Conservation (phyloP, 2,797 vertebrate species). For the Adrianichthys oophorus region DNA sequence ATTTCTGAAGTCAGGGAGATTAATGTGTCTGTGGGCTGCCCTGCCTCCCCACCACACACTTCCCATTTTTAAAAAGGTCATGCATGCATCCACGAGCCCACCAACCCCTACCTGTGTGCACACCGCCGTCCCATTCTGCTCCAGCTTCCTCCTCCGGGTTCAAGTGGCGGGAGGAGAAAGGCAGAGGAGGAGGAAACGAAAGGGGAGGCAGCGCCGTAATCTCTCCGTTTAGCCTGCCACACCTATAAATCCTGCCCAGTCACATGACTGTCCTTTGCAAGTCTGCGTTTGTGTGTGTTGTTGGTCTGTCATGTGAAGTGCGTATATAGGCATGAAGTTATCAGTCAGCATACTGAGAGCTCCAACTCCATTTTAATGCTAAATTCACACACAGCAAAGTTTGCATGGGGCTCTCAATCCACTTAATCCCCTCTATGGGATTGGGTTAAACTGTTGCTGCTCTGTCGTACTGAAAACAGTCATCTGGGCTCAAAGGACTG, state of each 20-base stretch:
- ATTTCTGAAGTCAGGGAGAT: slow-evolving; percentile 52
- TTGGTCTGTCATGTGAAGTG: slow-evolving; percentile 16
- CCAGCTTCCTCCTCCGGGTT: slow-evolving; percentile 16
- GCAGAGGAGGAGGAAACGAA: slow-evolving; percentile 8
- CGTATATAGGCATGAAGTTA: neutral
- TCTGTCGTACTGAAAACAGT: neutral
- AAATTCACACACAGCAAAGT: neutral
- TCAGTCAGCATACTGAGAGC: slow-evolving; percentile 4
- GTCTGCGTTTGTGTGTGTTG: slow-evolving; percentile 4
- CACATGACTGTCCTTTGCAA: slow-evolving; percentile 63
- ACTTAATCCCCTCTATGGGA: slow-evolving; percentile 27
- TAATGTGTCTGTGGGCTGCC: slow-evolving; percentile 41
- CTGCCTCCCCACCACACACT: neutral
- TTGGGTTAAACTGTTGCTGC: slow-evolving; percentile 15
- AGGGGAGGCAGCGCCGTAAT: slow-evolving; percentile 51
- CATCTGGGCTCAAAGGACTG: neutral
- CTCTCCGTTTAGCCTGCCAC: slow-evolving; percentile 55
- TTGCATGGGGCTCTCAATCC: slow-evolving; percentile 27
- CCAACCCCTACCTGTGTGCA: slow-evolving; percentile 42
- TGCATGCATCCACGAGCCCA: neutral
- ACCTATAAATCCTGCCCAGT: slow-evolving; percentile 67
- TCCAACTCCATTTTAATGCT: neutral
- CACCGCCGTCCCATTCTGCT: slow-evolving; percentile 38
- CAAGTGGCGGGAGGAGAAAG: slow-evolving; percentile 7
- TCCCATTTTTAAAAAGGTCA: neutral